Base-by-base conservation (phyloP, 2,797 vertebrate genomes). In the Petrocephalus schoutedeni region DNA sequence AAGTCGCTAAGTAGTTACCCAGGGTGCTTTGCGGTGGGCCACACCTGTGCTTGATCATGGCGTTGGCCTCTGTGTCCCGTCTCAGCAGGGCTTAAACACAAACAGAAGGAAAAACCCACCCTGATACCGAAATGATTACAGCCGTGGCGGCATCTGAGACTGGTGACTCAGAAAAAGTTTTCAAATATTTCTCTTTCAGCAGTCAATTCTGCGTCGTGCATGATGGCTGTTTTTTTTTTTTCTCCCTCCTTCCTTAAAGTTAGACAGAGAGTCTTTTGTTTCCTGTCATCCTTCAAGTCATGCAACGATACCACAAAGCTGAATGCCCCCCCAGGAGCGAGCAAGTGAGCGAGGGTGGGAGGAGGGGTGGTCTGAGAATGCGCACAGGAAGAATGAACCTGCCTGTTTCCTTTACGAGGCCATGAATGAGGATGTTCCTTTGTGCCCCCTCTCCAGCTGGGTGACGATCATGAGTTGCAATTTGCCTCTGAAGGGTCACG, bases 361-460 rank as follows among this genome's bases (percentile, higher is more conserved):
- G 32, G 28, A 14, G 67, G 51, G 57, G 58, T 16, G 58, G 58
- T 74, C 28, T 85, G 9, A 74, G 59, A 74, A 16, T 57, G 32
- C 8, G 49, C 56, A 83, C 74, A 57, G 56, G 54, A 87, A 87
- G 77, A 59, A 41, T 16, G 8, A 56, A 58, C 49, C 21, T 88
- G 56, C 59, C 51, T 74, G 45, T 82, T 88, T 56, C 8, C 21
- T 85, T 61, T 77, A 77, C 2, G 36, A 49, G 56, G 59, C 19
- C 0, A 10, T 91, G 90, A 91, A 93, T 91, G 88, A 91, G 93
- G 93, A 94, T 92, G 92, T 92, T 91, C 92, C 91, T 89, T 89
- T 85, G 91, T 82, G 88, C 89, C 89, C 90, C 91, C 91, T 92
- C 92, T 93, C 90, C 90, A 91, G 91, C 92, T 91, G 90, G 91